Percentiles rank a stretch among this genome's conserved stretches.
These are phyloP conservation scores for Leptoclinus maculatus DNA, from an alignment of 2,797 vertebrate species.

Conservation along the genomic window DNA sequence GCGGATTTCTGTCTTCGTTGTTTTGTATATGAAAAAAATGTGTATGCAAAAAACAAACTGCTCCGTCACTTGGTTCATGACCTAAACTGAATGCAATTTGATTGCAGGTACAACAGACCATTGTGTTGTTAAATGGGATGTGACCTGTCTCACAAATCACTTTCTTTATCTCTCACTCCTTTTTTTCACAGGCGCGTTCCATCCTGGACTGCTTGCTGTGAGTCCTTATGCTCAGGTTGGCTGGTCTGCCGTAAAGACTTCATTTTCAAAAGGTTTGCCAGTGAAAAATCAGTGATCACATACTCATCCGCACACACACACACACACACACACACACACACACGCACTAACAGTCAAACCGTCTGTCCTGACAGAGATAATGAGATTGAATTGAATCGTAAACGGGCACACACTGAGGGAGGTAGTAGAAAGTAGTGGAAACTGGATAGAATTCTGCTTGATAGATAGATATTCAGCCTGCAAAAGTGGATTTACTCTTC, in stretches of 20 bases:
- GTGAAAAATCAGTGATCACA: conserved; percentile 27
- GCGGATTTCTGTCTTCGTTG: background rate
- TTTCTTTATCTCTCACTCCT: conserved; percentile 35
- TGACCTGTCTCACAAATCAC: conserved; percentile 40
- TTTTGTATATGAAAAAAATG: background rate
- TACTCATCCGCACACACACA: background rate
- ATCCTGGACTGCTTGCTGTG: conserved; percentile 35
- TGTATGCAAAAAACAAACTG: conserved; percentile 6
- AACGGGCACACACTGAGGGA: conserved; percentile 29
- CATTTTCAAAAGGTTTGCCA: conserved; percentile 51
- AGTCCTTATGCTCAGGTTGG: conserved; percentile 48
- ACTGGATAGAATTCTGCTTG: conserved; percentile 16
- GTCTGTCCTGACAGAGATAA: conserved; percentile 23
- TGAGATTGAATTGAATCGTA: conserved; percentile 34
- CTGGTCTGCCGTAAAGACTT: conserved; percentile 37
- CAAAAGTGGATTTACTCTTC: conserved; percentile 27
- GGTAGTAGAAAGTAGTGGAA: conserved; percentile 12
- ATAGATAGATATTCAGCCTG: conserved; percentile 35
- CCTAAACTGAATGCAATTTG: conserved; percentile 27
- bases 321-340: background rate
- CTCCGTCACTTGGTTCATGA: conserved; percentile 30
- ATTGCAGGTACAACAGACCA: conserved; percentile 27
- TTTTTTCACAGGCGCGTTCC: conserved; percentile 2
- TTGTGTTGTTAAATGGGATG: conserved; percentile 55
- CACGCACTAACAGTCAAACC: conserved; percentile 16